Percentiles rank a stretch among this genome's conserved stretches.
Evolutionary conservation across 2,113 vertebrate genomes (phyloP).

Genomic region (Megaleporinus macrocephalus): DNA sequence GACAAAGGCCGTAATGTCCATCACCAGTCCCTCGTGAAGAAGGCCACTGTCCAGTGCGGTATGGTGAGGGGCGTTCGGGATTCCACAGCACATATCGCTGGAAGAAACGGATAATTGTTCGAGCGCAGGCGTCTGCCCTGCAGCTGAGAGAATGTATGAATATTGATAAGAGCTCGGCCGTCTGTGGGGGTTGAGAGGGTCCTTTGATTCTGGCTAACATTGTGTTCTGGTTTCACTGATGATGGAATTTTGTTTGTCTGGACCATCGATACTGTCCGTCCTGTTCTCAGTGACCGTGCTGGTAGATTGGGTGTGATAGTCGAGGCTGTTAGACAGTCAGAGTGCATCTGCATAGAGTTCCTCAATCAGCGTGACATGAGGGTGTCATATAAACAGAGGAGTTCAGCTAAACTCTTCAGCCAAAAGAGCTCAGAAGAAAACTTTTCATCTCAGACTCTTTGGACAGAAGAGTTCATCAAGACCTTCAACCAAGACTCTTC

Average conservation of each 20-base stretch:
- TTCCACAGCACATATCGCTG: constrained; percentile 70
- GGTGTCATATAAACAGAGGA: too few species aligned
- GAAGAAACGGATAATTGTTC: constrained; percentile 63
- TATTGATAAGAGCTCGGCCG: constrained; percentile 73
- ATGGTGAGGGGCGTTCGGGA: constrained; percentile 68
- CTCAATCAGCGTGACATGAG: neutral
- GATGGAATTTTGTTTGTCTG: constrained; percentile 51
- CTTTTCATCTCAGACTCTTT: too few species aligned
- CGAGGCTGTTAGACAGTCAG: constrained; percentile 10
- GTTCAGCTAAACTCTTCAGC: too few species aligned
- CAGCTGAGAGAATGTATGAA: constrained; percentile 70
- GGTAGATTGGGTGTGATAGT: constrained; percentile 32
- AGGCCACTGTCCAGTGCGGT: constrained; percentile 73
- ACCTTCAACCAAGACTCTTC: too few species aligned
- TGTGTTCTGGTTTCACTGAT: constrained; percentile 47
- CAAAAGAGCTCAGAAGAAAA: too few species aligned
- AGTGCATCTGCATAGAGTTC: neutral
- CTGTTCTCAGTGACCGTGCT: neutral
- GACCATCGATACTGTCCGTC: constrained; percentile 26
- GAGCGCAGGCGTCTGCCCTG: constrained; percentile 62
- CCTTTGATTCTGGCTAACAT: constrained; percentile 59
- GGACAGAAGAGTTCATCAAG: too few species aligned
- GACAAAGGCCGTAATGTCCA: constrained; percentile 78
- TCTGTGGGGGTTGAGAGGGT: constrained; percentile 69
- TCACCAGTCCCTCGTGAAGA: constrained; percentile 60